A percentile compares a stretch with the other conserved stretches of the same genome.
Evolutionary conservation across 2,113 vertebrate species (phyloP).

Genomic region (Trogon surrucura): DNA sequence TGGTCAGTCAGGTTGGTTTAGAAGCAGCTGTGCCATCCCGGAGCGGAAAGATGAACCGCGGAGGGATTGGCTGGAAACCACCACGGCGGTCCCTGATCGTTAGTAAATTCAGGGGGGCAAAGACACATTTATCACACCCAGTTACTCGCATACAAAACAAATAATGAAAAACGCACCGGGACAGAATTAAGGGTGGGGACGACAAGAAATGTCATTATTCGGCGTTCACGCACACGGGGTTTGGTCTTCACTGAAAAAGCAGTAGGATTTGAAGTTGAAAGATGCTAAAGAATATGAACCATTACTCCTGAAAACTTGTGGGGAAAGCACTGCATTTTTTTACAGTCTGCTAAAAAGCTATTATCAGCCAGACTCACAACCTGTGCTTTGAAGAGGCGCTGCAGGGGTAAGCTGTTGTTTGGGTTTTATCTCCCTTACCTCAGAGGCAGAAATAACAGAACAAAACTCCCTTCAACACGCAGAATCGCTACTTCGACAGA

Average conservation of each 20-base stretch:
- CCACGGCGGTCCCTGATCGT: not conserved
- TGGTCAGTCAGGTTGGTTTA: rapidly evolving
- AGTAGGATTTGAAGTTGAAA: not conserved
- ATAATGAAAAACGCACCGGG: not conserved
- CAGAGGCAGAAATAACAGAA: not conserved
- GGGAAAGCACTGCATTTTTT: not conserved
- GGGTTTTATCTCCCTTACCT: not conserved
- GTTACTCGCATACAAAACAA: not conserved
- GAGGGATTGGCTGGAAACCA: not conserved
- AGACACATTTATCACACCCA: rapidly evolving
- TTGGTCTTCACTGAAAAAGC: not conserved
- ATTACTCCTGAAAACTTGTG: not conserved
- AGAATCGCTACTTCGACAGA: not conserved
- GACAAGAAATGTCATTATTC: not conserved
- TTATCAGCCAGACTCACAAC: not conserved
- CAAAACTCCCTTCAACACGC: not conserved
- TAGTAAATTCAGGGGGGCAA: rapidly evolving
- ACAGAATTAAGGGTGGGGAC: not conserved
- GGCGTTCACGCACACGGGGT: not conserved
- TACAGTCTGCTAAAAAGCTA: not conserved
- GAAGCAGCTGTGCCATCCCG: not conserved
- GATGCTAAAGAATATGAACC: not conserved
- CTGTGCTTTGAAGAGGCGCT: not conserved
- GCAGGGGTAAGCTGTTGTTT: not conserved
- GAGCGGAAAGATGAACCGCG: not conserved